Evolutionary conservation across 2,797 vertebrate species (phyloP), one percentile per base, ranked within the genome.

Genomic region (Hoplostethus mediterraneus): DNA sequence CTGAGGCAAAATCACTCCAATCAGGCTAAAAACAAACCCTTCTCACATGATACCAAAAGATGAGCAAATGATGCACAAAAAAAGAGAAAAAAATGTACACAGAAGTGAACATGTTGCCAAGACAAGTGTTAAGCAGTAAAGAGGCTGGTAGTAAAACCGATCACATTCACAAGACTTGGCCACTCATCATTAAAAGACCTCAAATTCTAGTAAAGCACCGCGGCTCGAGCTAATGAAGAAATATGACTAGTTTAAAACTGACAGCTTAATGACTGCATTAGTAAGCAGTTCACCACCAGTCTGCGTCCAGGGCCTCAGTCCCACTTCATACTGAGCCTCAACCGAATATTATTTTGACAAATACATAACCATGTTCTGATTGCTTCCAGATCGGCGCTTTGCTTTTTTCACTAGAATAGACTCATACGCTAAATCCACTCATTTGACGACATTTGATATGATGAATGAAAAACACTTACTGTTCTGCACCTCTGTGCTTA

Each of bases 261-360:
- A 89, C 83, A 76, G 73, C 49, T 60, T 63, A 70, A 82, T 81
- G 71, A 51, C 61, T 56, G 11, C 6, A 33, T 70, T 54, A 51
- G 77, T 54, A 58, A 73, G 70, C 66, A 68, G 68, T 76, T 64
- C 77, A 86, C 75, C 85, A 49, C 59, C 75, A 38, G 64, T 45
- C 42, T 44, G 40, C 17, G 48, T 56, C 56, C 66, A 61, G 49
- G 53, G 64, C 58, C 47, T 82, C 60, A 8, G 60, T 6, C 77
- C 48, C 30, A 52, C 68, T 83, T 82, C 60, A 74, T 67, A 30
- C 54, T 57, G 56, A 51, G 64, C 38, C 60, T 66, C 71, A 77
- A 76, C 56, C 63, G 67, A 86, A 70, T 70, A 81, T 77, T 53
- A 10, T 81, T 89, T 89, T 80, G 70, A 68, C 72, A 87, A 81